These are phyloP conservation scores for Microchrysa polita DNA, from an alignment of 2,888 invertebrate species.

Conservation along the genomic window DNA sequence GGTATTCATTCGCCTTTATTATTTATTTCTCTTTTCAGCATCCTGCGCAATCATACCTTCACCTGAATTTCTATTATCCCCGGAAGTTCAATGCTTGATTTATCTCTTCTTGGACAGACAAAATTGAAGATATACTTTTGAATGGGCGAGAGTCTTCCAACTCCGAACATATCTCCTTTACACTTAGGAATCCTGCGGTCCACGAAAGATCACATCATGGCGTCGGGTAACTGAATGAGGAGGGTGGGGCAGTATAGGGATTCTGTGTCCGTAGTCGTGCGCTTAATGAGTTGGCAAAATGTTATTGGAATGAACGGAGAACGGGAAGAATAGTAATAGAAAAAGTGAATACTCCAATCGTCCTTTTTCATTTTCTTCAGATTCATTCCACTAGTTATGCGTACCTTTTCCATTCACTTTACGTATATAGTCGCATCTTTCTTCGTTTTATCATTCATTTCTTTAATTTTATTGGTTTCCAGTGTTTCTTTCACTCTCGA, in stretches of 20 bases:
- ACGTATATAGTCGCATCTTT: not conserved
- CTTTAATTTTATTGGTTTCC: constrained; percentile 18
- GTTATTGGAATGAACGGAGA: not conserved
- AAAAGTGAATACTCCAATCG: not conserved
- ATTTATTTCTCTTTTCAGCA: no score
- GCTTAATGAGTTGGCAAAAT: constrained; percentile 34
- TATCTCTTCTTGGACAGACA: not conserved
- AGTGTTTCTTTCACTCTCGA: constrained; percentile 13
- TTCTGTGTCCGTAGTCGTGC: not conserved
- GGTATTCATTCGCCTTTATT: no score
- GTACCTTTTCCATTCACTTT: no score
- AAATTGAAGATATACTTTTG: not conserved
- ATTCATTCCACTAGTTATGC: constrained; percentile 23
- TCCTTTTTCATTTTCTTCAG: not conserved
- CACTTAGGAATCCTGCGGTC: no score
- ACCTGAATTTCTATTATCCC: not conserved
- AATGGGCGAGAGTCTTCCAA: not conserved
- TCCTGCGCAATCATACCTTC: not conserved
- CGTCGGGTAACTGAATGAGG: not conserved
- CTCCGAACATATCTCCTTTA: no score
- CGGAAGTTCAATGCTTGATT: not conserved
- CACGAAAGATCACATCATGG: no score
- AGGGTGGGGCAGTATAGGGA: no score
- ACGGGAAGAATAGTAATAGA: no score
- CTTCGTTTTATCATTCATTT: constrained; percentile 20